phyloP scores from a whole-genome alignment of 2,797 vertebrate species.

The Sylvilagus floridanus region DNA sequence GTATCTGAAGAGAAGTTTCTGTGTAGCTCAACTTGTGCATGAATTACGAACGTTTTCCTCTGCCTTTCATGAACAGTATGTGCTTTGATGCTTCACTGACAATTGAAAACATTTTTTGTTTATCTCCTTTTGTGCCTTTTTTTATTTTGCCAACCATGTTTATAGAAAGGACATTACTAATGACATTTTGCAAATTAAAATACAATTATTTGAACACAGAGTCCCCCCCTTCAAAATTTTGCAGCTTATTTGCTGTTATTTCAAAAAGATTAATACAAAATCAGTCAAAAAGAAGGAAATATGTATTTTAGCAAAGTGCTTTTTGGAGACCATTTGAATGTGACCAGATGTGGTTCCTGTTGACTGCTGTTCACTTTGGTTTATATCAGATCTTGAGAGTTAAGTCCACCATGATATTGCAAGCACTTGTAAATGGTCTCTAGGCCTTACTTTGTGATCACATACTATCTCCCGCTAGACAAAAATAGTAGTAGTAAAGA shows the following conservation, averaged over 20 bases:
- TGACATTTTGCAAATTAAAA: conserved; percentile 79
- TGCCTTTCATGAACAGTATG: conserved; percentile 78
- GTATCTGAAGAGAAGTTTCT: conserved; percentile 84
- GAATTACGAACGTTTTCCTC: conserved; percentile 81
- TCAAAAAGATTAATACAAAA: conserved; percentile 77
- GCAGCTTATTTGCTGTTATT: conserved; percentile 66
- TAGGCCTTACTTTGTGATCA: conserved; percentile 76
- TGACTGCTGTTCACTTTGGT: conserved; percentile 78
- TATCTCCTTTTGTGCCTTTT: conserved; percentile 77
- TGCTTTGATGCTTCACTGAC: conserved; percentile 80
- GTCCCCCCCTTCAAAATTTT: conserved; percentile 66
- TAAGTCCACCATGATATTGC: conserved; percentile 61
- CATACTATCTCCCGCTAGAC: conserved; percentile 68
- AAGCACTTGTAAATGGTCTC: conserved; percentile 67
- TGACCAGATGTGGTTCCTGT: conserved; percentile 70
- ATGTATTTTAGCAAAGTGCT: conserved; percentile 78
- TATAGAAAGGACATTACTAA: conserved; percentile 65
- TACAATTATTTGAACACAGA: conserved; percentile 81
- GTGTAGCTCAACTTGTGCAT: conserved; percentile 84
- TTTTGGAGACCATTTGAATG: conserved; percentile 81
- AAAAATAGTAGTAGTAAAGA: conserved; percentile 72
- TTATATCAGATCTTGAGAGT: conserved; percentile 73
- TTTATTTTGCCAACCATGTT: conserved; percentile 84
- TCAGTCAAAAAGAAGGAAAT: conserved; percentile 67
- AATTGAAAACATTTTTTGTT: conserved; percentile 76